These are phyloP conservation scores for Nephrocerus scutellatus DNA, from an alignment of 2,888 invertebrate species.

Conservation along the genomic window DNA sequence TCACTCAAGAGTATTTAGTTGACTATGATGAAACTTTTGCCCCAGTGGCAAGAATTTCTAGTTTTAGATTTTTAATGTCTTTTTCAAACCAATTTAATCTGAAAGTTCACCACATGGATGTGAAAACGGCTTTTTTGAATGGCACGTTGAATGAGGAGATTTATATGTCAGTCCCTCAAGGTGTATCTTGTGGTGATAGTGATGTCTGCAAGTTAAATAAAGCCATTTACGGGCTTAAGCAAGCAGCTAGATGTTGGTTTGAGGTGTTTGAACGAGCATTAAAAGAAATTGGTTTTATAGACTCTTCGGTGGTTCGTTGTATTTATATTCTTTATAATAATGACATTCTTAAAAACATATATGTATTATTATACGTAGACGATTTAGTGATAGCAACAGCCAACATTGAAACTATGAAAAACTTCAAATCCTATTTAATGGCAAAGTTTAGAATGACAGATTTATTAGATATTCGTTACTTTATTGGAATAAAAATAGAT, in stretches of 20 bases:
- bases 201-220: constrained; percentile 18
- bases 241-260: constrained; percentile 16
- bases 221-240: constrained; percentile 21
- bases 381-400: no score
- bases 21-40: constrained; percentile 19
- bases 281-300: constrained; percentile 10
- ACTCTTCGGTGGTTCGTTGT: neutral
- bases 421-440: no score
- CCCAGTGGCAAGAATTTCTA: constrained; percentile 19
- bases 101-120: constrained; percentile 20
- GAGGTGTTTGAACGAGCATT: constrained; percentile 15
- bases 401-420: no score
- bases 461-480: no score
- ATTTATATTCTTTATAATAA: constrained; percentile 6
- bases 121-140: constrained; percentile 21
- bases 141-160: constrained; percentile 21
- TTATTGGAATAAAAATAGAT: no score
- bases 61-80: constrained; percentile 18
- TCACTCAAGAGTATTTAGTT: constrained; percentile 15
- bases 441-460: no score
- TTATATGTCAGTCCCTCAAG: constrained; percentile 19
- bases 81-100: constrained; percentile 20
- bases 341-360: constrained; percentile 14
- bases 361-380: constrained; percentile 13
- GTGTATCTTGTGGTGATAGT: constrained; percentile 6